Base-by-base conservation (phyloP, 2,113 vertebrate species). In the Sorex fumeus region DNA sequence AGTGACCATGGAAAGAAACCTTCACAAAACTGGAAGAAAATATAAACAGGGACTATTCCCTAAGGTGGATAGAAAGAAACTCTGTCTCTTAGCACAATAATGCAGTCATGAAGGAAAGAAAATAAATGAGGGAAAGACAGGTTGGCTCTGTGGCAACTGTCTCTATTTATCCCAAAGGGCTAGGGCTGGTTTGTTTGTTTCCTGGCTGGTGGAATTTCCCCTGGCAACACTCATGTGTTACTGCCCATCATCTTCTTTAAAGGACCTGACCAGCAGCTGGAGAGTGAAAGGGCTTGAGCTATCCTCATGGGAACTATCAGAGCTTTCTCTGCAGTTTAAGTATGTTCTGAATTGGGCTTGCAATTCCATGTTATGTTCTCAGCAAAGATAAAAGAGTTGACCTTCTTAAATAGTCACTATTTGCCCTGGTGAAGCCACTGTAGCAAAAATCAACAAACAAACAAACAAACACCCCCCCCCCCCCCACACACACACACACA, bases 181-280 rank as follows among this genome's bases (percentile, higher is more conserved):
- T 45, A 74, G 57, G 62, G 19, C 5, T 53, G 13, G 19, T 71
- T 83, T 91, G n/a, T 74, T 92, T 79, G 57, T 70, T 90, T 77
- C 64, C 34, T 10, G n/a, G 57, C 7, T 62, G 18, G 40, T 74
- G 13, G 64, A 45, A 82, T 90, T 72, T 72, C 34, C 47, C 64
- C 25, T 87, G 69, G 64, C 3, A n/a, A 30, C 45, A 45, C 23
- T 69, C 40, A 18, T 4, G 21, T 9, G 0, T 27, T 15, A 43
- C 53, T 83, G 66, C 16, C 60, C 57, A 60, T 66, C 34, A 62
- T 10, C 43, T 81, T 71, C 57, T 78, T 74, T 81, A 34, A 67
- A 91, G 57, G 43, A 8, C 50, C 76, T 82, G 86, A 43, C 47
- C 34, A 81, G 53, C 40, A 16, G 1, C 72, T 45, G 11, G 71